Conservation (phyloP, 2,797 vertebrate genomes). For the Xyrichtys novacula region DNA sequence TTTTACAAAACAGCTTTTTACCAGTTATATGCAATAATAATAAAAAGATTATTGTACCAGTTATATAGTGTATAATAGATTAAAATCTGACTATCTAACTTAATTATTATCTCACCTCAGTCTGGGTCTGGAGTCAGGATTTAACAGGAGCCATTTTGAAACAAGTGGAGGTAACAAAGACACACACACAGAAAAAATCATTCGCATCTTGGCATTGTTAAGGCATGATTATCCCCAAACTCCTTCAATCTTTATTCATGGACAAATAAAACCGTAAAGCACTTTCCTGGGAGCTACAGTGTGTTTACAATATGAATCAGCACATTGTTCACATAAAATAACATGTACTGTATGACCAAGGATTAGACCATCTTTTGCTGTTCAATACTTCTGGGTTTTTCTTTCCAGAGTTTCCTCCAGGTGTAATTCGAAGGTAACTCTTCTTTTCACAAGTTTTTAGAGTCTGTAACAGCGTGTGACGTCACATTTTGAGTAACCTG, state of each 20-base stretch:
- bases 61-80: no score
- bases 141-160: conserved; percentile 5
- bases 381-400: not conserved
- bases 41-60: no score
- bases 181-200: not conserved
- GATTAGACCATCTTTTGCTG: conserved; percentile 17
- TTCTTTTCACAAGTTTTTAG: conserved; percentile 17
- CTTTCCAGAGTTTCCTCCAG: conserved; percentile 9
- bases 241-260: conserved; percentile 29
- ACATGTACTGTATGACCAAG: conserved; percentile 4
- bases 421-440: conserved; percentile 9
- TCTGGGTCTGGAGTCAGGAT: conserved; percentile 2
- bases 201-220: conserved; percentile 30
- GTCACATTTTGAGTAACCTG: conserved; percentile 17
- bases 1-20: no score
- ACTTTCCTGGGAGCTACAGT: conserved; percentile 28
- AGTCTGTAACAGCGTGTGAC: not conserved
- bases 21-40: no score
- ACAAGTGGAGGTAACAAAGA: conserved; percentile 8
- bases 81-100: no score
- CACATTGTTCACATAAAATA: conserved; percentile 20
- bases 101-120: conserved; percentile 14
- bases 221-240: conserved; percentile 39
- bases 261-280: conserved; percentile 28
- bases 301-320: conserved; percentile 5